Evolutionary conservation across 2,113 vertebrate species (phyloP), one percentile per base, ranked within the genome.

Genomic region (Corythornis vintsioides): DNA sequence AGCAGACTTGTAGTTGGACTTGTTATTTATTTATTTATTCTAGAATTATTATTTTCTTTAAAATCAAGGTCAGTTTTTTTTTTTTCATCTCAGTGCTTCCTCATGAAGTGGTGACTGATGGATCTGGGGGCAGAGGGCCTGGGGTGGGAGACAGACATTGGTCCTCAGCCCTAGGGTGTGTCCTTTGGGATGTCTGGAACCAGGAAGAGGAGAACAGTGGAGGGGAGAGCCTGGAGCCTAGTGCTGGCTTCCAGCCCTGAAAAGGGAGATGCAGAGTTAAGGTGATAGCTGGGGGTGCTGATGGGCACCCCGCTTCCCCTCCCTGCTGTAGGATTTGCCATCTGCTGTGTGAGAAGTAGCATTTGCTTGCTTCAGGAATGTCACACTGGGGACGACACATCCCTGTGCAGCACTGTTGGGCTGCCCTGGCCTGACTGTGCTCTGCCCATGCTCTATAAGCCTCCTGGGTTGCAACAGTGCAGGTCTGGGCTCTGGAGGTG

Each of bases 21-120:
- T 83, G 72, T 89, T 88, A 84, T 86, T 94, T 91, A 86, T 93
- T 96, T 95, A 95, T 95, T 96, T 91, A 91, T 92, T 92, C 67
- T 15, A 42, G 55, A 57, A 83, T 81, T 50, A 82, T 83, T 96
- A 74, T 90, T 77, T 83, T 63, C 47, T 94, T 90, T 77, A 64
- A 87, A 95, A 64, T 61, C 47, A 35, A 73, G 40, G 59, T 83
- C 42, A 11, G 38, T 10, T 38, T 52, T 50, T 61, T 78, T 47
- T 43, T 12, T 35, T 73, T 59, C n/a, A 33, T 33, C n/a, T 77
- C 7, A 1, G 3, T 20, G 19, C 40, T 55, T 65, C 10, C 12
- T 89, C 24, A 60, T 45, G n/a, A n/a, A 69, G 38, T 3, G 2
- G 11, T 55, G 38, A 9, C 75, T 76, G 67, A 53, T 18, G 8